A percentile compares a stretch with the other conserved stretches of the same genome.
Evolutionary conservation across 92 coral and sea anemone genomes (phyloP).

Genomic region (Porites evermanni): DNA sequence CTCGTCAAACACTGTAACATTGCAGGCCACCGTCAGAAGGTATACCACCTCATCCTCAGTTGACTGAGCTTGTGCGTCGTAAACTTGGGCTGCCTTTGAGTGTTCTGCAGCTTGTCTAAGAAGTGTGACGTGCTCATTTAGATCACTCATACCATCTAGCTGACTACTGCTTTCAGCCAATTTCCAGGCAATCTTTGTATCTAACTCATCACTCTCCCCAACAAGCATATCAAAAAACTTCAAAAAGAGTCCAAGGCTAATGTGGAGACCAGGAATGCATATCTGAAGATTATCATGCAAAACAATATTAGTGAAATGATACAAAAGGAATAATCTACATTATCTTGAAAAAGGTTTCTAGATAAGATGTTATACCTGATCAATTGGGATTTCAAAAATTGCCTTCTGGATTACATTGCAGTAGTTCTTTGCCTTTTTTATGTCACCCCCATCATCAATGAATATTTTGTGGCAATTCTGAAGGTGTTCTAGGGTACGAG

Average conservation of each 20-base stretch:
- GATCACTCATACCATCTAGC: neutral
- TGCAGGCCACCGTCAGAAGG: no score
- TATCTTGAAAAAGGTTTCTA: neutral
- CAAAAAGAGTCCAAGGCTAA: constrained; percentile 22
- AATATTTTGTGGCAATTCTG: neutral
- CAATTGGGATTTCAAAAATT: constrained; percentile 24
- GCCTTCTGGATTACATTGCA: constrained; percentile 4
- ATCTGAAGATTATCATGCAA: neutral
- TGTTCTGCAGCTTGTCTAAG: no score
- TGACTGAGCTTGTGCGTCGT: no score
- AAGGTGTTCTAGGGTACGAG: neutral
- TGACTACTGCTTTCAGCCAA: neutral
- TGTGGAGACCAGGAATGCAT: constrained; percentile 27
- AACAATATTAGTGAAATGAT: neutral
- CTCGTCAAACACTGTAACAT: no score
- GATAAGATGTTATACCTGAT: constrained; percentile 12
- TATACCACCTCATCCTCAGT: no score
- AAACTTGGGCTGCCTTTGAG: no score
- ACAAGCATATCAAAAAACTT: constrained; percentile 1
- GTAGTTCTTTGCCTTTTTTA: neutral
- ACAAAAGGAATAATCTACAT: neutral
- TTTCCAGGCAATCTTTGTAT: neutral
- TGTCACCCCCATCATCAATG: neutral
- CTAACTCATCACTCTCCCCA: no score
- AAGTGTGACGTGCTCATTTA: no score